Conservation (phyloP, 2,888 invertebrate genomes). For the Lasioglossum figueresi region DNA sequence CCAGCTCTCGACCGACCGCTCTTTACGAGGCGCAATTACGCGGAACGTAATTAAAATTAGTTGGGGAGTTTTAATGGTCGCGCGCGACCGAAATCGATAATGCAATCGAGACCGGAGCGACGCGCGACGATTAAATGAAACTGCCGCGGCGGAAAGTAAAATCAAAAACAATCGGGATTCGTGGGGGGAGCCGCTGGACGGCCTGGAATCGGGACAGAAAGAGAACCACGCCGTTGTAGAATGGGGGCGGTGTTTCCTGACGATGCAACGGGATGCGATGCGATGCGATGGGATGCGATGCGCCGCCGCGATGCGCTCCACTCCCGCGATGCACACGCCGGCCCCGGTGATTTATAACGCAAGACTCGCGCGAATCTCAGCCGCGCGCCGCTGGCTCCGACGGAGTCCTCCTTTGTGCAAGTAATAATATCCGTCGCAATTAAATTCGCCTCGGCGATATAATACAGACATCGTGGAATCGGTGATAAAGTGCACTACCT, state of each 20-base stretch:
- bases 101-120: slow-evolving; percentile 16
- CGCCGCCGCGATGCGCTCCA: background rate
- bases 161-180: slow-evolving; percentile 19
- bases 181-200: background rate
- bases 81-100: slow-evolving; percentile 39
- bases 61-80: slow-evolving; percentile 31
- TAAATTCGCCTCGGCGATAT: slow-evolving; percentile 49
- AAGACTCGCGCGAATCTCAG: slow-evolving; percentile 45
- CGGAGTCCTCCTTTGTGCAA: slow-evolving; percentile 42
- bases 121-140: slow-evolving; percentile 38
- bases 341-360: slow-evolving; percentile 39
- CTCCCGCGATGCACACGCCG: background rate
- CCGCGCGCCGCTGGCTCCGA: background rate
- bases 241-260: background rate
- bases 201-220: background rate
- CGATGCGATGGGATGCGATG: background rate
- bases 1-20: slow-evolving; percentile 13
- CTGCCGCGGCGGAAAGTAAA: slow-evolving; percentile 8
- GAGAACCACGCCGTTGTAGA: background rate
- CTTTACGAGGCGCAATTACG: slow-evolving; percentile 39
- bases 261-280: background rate
- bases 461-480: slow-evolving; percentile 44
- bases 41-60: slow-evolving; percentile 44
- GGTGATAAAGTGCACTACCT: slow-evolving; percentile 46
- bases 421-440: slow-evolving; percentile 56